Percentiles rank a stretch among this genome's conserved stretches.
phyloP scores from a whole-genome alignment of 2,797 vertebrate genomes.

The Esox lucius region DNA sequence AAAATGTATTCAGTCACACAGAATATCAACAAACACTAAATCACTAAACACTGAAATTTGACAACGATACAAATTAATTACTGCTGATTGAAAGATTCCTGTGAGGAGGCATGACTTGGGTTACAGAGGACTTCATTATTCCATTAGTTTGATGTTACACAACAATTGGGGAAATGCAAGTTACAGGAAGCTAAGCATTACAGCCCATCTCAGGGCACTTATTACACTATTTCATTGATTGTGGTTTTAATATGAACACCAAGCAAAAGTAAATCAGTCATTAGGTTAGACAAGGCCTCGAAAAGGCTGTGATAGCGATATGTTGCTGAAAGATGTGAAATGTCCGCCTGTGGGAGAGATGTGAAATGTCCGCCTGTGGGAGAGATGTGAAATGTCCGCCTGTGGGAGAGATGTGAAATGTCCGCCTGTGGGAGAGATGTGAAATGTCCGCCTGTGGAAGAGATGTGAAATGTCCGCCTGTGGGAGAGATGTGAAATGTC shows the following conservation, averaged over 20 bases:
- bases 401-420: too few relatives aligned
- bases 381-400: too few relatives aligned
- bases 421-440: too few relatives aligned
- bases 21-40: background rate
- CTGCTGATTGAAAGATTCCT: background rate
- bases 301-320: constrained; percentile 4
- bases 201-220: constrained; percentile 23
- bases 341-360: background rate
- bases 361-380: too few relatives aligned
- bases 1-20: background rate
- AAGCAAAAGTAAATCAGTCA: constrained; percentile 19
- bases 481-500: background rate
- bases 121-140: constrained; percentile 4
- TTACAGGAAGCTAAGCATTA: constrained; percentile 16
- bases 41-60: background rate
- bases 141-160: constrained; percentile 20
- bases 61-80: too few relatives aligned
- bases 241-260: constrained; percentile 28
- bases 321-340: background rate
- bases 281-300: background rate
- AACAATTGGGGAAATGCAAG: background rate
- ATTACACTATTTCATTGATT: constrained; percentile 17
- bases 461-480: too few relatives aligned
- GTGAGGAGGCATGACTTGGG: constrained; percentile 1
- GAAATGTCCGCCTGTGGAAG: too few relatives aligned